Conservation (phyloP, 2,888 invertebrate genomes). For the Leucania comma region DNA sequence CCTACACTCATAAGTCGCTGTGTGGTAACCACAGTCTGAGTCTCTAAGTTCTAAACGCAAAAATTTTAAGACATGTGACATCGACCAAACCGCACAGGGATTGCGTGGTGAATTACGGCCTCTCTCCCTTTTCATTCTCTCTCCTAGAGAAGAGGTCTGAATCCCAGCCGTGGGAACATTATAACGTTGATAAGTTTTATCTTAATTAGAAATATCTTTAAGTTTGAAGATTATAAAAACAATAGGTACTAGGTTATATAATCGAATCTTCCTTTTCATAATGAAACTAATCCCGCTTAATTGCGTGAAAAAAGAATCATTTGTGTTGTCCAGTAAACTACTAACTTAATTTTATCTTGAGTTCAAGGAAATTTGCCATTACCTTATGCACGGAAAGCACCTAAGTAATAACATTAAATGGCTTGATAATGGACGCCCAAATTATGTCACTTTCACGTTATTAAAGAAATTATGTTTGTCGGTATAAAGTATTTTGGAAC, state of each 20-base stretch:
- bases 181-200: no score
- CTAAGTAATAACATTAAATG: conserved; percentile 22
- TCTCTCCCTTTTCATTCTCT: no score
- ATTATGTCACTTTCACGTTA: conserved; percentile 34
- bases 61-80: no score
- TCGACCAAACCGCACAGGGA: no score
- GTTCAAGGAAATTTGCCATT: conserved; percentile 28
- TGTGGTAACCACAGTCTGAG: no score
- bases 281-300: conserved; percentile 22
- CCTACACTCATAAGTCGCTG: no score
- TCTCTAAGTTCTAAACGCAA: no score
- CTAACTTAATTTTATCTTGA: conserved; percentile 10
- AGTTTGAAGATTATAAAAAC: not conserved
- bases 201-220: not conserved
- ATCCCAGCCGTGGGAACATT: no score
- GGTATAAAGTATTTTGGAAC: not conserved
- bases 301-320: conserved; percentile 21
- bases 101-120: no score
- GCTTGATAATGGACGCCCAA: conserved; percentile 43
- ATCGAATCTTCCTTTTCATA: conserved; percentile 24
- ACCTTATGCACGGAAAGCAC: conserved; percentile 11
- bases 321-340: conserved; percentile 11
- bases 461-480: conserved; percentile 51
- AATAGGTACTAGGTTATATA: not conserved
- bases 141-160: no score